Evolutionary conservation across 2,113 vertebrate species (phyloP).

Genomic region (Gavia stellata): DNA sequence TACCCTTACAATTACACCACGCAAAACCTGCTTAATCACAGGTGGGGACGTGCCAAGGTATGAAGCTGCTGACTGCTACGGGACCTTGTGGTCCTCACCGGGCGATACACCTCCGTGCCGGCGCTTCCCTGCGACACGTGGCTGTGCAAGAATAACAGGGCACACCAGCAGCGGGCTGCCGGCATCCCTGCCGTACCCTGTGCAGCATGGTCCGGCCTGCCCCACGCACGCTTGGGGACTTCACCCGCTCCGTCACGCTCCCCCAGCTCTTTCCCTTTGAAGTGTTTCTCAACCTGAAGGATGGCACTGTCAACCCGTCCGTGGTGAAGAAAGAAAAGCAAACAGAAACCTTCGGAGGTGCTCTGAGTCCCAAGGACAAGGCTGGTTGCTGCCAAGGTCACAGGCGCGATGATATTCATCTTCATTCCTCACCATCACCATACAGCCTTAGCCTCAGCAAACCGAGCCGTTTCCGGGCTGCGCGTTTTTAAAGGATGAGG

Average conservation of each 20-base stretch:
- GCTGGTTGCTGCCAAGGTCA: slow-evolving; percentile 60
- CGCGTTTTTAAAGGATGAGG: not conserved
- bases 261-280: not conserved
- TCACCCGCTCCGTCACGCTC: not conserved
- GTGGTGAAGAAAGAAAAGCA: not conserved
- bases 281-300: slow-evolving; percentile 56
- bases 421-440: slow-evolving; percentile 19
- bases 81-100: not conserved
- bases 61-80: not conserved
- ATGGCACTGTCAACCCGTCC: slow-evolving; percentile 50
- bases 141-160: not conserved
- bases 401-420: not conserved
- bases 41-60: not conserved
- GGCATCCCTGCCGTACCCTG: not conserved
- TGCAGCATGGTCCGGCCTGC: not conserved
- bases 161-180: not conserved
- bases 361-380: slow-evolving; percentile 42
- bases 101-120: not conserved
- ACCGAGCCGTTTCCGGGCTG: not conserved
- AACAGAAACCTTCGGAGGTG: not conserved
- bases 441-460: not conserved
- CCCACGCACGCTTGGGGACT: not conserved
- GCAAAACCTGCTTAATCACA: accelerated
- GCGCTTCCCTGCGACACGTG: not conserved
- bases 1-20: accelerated